Percentiles rank a stretch among this genome's conserved stretches.
Conservation (phyloP, 1,140 invertebrate species). For the Apis dorsata region DNA sequence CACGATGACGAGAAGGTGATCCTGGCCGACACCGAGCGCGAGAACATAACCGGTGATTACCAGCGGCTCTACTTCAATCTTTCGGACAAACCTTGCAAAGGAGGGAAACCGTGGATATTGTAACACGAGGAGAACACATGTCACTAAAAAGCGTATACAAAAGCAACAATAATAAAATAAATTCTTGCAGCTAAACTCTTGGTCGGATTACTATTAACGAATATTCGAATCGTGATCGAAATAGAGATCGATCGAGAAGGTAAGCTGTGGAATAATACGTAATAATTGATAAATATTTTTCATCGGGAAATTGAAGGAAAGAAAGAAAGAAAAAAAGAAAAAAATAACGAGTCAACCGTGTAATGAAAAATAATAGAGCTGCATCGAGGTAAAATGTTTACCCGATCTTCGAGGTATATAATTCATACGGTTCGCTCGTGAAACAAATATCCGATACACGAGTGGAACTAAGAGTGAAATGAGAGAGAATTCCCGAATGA, state of each 20-base stretch:
- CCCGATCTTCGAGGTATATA: neutral
- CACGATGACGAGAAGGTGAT: slow-evolving; percentile 58
- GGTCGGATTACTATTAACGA: neutral
- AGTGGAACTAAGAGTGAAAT: neutral
- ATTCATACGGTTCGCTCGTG: neutral
- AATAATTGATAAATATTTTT: slow-evolving; percentile 20
- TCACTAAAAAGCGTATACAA: neutral
- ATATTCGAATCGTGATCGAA: neutral
- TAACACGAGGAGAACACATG: no score
- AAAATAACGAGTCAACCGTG: neutral
- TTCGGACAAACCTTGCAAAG: slow-evolving; percentile 57
- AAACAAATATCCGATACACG: neutral
- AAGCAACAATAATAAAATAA: neutral
- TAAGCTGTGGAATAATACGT: no score
- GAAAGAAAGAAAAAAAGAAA: no score
- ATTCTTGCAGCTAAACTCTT: neutral
- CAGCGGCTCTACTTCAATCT: slow-evolving; percentile 69
- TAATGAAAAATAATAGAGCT: slow-evolving; percentile 12
- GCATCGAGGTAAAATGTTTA: neutral
- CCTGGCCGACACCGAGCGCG: slow-evolving; percentile 45
- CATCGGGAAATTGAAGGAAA: neutral
- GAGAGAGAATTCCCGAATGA: neutral
- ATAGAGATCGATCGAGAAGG: neutral
- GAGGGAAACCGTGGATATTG: slow-evolving; percentile 28
- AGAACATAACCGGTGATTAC: slow-evolving; percentile 57